These are phyloP conservation scores for Anastrepha obliqua DNA, from an alignment of 1,140 invertebrate genomes.

Conservation along the genomic window DNA sequence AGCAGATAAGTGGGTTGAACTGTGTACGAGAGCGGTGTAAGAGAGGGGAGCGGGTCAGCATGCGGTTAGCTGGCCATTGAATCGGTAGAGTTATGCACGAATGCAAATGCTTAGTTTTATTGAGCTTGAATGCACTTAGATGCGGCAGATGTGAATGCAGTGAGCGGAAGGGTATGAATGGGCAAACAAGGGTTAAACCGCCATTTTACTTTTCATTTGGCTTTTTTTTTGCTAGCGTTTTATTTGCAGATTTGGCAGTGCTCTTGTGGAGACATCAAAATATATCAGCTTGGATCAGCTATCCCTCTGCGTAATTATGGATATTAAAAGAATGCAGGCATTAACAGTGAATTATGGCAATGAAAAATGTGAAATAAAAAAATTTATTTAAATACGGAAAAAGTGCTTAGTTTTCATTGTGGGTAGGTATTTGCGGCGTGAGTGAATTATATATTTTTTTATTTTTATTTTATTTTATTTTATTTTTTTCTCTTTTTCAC, in stretches of 20 bases:
- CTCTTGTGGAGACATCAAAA: background rate
- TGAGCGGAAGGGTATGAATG: background rate
- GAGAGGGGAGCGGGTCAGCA: background rate
- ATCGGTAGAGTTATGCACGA: conserved; percentile 28
- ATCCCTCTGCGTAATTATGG: background rate
- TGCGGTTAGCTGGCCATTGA: conserved; percentile 10
- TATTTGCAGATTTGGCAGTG: conserved; percentile 14
- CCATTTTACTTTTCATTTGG: background rate
- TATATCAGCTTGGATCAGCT: background rate
- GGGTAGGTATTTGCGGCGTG: too few species aligned
- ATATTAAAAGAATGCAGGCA: conserved; percentile 6
- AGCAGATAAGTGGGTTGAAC: conserved; percentile 31
- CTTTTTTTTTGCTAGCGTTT: background rate
- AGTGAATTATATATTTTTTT: too few species aligned
- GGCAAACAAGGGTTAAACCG: conserved; percentile 31
- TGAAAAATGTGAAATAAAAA: too few species aligned
- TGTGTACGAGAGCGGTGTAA: background rate
- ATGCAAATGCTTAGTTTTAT: conserved; percentile 30
- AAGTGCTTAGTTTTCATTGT: too few species aligned
- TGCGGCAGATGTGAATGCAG: background rate
- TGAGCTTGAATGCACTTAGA: conserved; percentile 1
- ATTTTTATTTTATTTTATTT: too few species aligned
- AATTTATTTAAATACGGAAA: background rate
- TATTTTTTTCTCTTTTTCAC: too few species aligned
- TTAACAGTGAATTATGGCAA: background rate